A percentile compares a stretch with the other conserved stretches of the same genome.
Evolutionary conservation across 2,113 vertebrate species (phyloP).

Genomic region (Abramis brama): DNA sequence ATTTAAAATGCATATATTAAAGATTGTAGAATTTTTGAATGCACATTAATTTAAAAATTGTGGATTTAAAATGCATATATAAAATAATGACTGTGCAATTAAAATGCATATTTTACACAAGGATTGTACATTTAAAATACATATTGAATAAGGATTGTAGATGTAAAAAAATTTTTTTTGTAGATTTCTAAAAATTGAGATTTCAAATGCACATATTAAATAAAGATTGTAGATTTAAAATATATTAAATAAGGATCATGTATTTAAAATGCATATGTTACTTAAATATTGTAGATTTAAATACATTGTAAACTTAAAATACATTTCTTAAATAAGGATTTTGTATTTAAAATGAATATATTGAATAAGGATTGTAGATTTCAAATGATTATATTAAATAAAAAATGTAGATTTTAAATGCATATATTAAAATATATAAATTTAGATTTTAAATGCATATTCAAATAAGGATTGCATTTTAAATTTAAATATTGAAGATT

Average conservation of each 20-base stretch:
- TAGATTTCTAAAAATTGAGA: no score
- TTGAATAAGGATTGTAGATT: not conserved
- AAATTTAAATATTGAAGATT: not conserved
- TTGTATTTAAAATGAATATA: no score
- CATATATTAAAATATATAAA: not conserved
- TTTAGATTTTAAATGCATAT: not conserved
- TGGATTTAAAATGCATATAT: not conserved
- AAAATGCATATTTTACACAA: no score
- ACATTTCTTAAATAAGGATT: not conserved
- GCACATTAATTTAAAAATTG: not conserved
- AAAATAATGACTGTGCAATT: not conserved
- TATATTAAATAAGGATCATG: not conserved
- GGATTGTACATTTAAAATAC: not conserved
- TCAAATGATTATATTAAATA: not conserved
- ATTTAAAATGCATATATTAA: not conserved
- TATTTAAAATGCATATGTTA: not conserved
- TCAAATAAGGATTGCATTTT: not conserved
- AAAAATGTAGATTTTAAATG: not conserved
- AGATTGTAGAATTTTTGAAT: not conserved
- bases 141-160: not conserved
- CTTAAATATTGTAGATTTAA: no score
- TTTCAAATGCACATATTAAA: not conserved
- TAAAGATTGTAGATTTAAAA: not conserved
- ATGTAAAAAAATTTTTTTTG: not conserved
- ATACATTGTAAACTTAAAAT: not conserved